Evolutionary conservation across 1,140 invertebrate species (phyloP).

Genomic region (Ips nitidus): DNA sequence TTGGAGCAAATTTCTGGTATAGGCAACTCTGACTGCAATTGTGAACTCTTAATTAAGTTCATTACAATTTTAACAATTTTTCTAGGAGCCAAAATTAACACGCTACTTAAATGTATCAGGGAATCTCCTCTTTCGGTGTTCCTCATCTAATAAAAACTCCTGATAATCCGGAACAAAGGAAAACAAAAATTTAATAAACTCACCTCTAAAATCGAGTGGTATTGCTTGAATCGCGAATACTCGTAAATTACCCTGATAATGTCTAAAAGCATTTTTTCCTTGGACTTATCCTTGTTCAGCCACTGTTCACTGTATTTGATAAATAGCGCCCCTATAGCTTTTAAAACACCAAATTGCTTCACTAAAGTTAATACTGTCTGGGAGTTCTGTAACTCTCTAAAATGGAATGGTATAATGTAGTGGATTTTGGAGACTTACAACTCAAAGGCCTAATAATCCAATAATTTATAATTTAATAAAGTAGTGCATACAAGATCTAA

Average conservation of each 20-base stretch:
- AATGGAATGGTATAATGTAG: slow-evolving; percentile 12
- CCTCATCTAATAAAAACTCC: slow-evolving; percentile 32
- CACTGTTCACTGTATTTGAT: slow-evolving; percentile 44
- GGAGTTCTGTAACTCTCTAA: slow-evolving; percentile 36
- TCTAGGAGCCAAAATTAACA: slow-evolving; percentile 41
- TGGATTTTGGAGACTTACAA: too few relatives aligned
- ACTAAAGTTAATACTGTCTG: slow-evolving; percentile 39
- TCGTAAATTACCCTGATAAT: slow-evolving; percentile 44
- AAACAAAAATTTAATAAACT: neutral
- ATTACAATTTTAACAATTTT: slow-evolving; percentile 47
- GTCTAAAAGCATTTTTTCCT: slow-evolving; percentile 42
- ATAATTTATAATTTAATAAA: too few relatives aligned
- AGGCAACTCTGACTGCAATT: slow-evolving; percentile 46
- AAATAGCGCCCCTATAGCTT: slow-evolving; percentile 43
- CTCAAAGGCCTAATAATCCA: too few relatives aligned
- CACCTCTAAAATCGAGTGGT: slow-evolving; percentile 39
- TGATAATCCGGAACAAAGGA: slow-evolving; percentile 8
- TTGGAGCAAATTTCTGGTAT: slow-evolving; percentile 43
- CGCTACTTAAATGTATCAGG: slow-evolving; percentile 38
- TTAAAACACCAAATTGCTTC: slow-evolving; percentile 42
- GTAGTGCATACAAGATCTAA: too few relatives aligned
- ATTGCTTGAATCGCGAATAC: slow-evolving; percentile 44
- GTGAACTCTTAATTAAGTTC: slow-evolving; percentile 43
- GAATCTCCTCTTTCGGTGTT: slow-evolving; percentile 46
- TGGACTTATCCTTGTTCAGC: slow-evolving; percentile 37